Base-by-base conservation (phyloP, 2,797 vertebrate genomes). In the Sebastes diaconus region DNA sequence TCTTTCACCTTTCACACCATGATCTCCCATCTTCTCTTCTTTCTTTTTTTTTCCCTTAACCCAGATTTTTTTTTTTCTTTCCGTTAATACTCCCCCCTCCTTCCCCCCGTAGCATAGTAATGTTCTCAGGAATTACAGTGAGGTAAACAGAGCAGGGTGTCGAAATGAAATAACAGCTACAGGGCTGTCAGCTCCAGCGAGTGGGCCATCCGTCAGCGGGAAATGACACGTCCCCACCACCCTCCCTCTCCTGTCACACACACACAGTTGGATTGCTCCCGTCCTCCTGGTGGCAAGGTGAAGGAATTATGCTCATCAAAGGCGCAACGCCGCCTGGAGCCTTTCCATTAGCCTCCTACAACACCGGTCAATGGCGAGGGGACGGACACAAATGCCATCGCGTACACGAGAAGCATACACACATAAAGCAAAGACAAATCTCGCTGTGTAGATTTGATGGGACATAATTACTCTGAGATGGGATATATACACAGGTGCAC, bases 261-360 rank as follows among this genome's bases (percentile, higher is more conserved):
- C 83, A 75, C 89, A 76, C 89, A 86, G 75, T 88, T 80, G 88
- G 90, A 87, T 90, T 87, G 73, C 81, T 89, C 70, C 84, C 79
- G 85, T 94, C 85, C 88, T 93, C 91, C 93, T 94, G 81, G 80
- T 94, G 91, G 93, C 91, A 93, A 94, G 94, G 92, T 94, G 93
- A 92, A 92, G 92, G 91, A 93, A 94, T 95, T 91, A 93, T 92
- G 79, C 92, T 89, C 91, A 90, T 94, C 92, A 93, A 92, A 92
- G 72, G 84, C 82, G 73, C 83, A 67, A 68, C 36, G 55, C 87
- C 76, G 90, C 94, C 92, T 68, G 82, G 83, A 91, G 94, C 87
- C 81, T 90, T 93, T 93, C 92, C 92, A 93, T 95, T 95, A 94
- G 94, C 94, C 91, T 90, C 90, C 92, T 71, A 82, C 88, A 77